Evolutionary conservation across 2,888 invertebrate genomes (phyloP), one percentile per base, ranked within the genome.

Genomic region (Metallyticus violacea): DNA sequence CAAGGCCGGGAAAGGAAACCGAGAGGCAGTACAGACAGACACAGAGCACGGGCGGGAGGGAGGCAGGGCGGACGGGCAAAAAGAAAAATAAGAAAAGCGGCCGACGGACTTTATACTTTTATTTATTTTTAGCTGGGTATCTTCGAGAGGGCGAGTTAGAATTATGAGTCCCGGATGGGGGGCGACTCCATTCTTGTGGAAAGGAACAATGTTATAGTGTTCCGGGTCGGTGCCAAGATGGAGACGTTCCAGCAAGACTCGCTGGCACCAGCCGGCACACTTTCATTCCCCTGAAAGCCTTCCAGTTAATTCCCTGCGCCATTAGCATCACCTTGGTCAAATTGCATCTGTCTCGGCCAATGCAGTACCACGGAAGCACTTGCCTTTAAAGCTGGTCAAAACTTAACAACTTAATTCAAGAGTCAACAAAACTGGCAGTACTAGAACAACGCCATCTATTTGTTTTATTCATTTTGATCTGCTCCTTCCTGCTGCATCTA

Each of bases 181-280:
- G 81, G 22, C 81, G 81, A 26, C 25, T 81, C 30, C 28, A 30
- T 81, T 81, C 30, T 81, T 81, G 81, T 81, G 81, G 81, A 81
- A 81, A 81, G 30, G 81, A 81, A 81, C 81, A 81, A 81, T 81
- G 81, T 81, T 81, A 81, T 29, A 81, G 81, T 30, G 40, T 62
- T 62, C 40, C 40, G 40, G 40, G 40, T 62, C 40, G 40, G 40
- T 62, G 40, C 40, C 40, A 62, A 62, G 40, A 62, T 62, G 40
- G 40, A 62, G 40, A 62, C 40, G 40, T 62, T 62, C 40, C 40
- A 62, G 40, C 40, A 62, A 62, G 40, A 62, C 40, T 6, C 40
- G 40, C 40, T 62, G 40, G 40, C 40, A 62, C 40, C 40, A 62
- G 2, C 40, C 40, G 40, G 40, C 40, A 62, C 40, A 62, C 40